A percentile compares a stretch with the other conserved stretches of the same genome.
Evolutionary conservation across 2,888 invertebrate genomes (phyloP).

Genomic region (Drosophila histrio): DNA sequence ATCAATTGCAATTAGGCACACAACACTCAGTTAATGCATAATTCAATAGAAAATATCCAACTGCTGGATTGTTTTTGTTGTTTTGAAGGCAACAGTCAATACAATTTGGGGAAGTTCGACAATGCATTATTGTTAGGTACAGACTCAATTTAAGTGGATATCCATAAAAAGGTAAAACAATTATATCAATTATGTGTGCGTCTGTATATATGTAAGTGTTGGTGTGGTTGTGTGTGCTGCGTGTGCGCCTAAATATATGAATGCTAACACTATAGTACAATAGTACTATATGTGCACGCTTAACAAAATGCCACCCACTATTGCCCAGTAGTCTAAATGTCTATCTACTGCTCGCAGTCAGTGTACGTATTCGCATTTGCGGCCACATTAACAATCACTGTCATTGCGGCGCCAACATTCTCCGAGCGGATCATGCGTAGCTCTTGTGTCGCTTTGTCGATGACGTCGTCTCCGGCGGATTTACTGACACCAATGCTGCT

Average conservation of each 20-base stretch:
- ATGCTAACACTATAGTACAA: background rate
- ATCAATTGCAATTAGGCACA: background rate
- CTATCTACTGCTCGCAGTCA: slow-evolving; percentile 44
- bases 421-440: slow-evolving; percentile 56
- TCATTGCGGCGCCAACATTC: slow-evolving; percentile 42
- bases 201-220: background rate
- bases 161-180: background rate
- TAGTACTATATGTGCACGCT: background rate
- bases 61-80: slow-evolving; percentile 16
- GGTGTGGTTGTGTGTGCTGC: background rate
- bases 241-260: background rate
- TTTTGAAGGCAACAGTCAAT: slow-evolving; percentile 15
- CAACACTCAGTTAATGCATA: background rate
- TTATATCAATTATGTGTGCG: background rate
- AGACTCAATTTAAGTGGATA: background rate
- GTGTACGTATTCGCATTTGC: slow-evolving; percentile 29
- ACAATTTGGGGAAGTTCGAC: slow-evolving; percentile 2
- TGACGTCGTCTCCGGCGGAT: slow-evolving; percentile 16
- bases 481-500: slow-evolving; percentile 52
- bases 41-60: slow-evolving; percentile 3
- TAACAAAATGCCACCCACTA: background rate
- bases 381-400: slow-evolving; percentile 31
- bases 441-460: slow-evolving; percentile 30
- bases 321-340: background rate
- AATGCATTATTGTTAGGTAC: slow-evolving; percentile 6